Percentiles rank a stretch among this genome's conserved stretches.
Evolutionary conservation across 2,888 invertebrate genomes (phyloP).

Genomic region (Archaeoteleia sp.): DNA sequence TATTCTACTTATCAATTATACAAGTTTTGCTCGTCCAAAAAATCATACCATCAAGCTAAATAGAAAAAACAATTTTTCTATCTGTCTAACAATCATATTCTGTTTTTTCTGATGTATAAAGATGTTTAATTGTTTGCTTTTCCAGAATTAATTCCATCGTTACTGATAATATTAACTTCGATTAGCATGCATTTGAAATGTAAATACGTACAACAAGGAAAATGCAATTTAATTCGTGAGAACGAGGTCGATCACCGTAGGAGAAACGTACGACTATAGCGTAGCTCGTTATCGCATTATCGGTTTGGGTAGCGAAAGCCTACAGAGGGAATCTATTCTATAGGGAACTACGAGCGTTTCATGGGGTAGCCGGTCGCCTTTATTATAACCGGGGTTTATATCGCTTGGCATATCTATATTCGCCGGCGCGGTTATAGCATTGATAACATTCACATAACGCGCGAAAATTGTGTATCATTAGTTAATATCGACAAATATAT

Average conservation of each 20-base stretch:
- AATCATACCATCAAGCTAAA: too few relatives aligned
- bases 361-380: conserved; percentile 57
- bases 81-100: too few relatives aligned
- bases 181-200: conserved; percentile 24
- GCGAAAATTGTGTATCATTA: conserved; percentile 69
- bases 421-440: conserved; percentile 57
- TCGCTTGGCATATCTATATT: conserved; percentile 66
- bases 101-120: too few relatives aligned
- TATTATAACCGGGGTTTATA: conserved; percentile 57
- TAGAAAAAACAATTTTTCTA: too few relatives aligned
- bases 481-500: conserved; percentile 58
- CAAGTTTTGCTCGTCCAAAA: too few relatives aligned
- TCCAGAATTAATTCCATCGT: too few relatives aligned
- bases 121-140: too few relatives aligned
- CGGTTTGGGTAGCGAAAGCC: conserved; percentile 61
- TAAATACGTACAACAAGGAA: conserved; percentile 57
- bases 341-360: conserved; percentile 63
- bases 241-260: conserved; percentile 50
- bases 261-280: conserved; percentile 50
- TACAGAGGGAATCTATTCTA: conserved; percentile 60
- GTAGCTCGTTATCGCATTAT: conserved; percentile 67
- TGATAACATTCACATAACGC: conserved; percentile 69
- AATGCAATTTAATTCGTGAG: conserved; percentile 54
- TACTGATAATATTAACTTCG: too few relatives aligned
- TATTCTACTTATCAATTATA: too few relatives aligned